Evolutionary conservation across 2,888 invertebrate genomes (phyloP).

Genomic region (Phortica okadai): DNA sequence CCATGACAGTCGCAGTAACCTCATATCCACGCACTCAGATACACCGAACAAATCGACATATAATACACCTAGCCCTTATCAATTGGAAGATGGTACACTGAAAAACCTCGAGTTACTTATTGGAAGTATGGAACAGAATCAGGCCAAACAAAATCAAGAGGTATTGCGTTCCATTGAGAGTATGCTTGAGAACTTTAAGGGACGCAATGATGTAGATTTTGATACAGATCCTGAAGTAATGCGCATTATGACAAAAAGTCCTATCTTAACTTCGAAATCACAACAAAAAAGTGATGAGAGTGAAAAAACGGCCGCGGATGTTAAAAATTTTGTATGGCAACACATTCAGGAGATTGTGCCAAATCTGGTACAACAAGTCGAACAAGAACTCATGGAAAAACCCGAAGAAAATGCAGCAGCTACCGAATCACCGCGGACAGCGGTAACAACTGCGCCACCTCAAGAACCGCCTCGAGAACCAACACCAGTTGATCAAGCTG

Average conservation of each 20-base stretch:
- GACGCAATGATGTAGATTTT: constrained; percentile 61
- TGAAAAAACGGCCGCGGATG: constrained; percentile 61
- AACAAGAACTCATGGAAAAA: constrained; percentile 71
- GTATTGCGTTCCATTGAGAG: constrained; percentile 72
- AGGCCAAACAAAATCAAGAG: constrained; percentile 73
- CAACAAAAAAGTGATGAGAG: constrained; percentile 43
- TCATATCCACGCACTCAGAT: constrained; percentile 27
- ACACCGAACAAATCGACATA: constrained; percentile 54
- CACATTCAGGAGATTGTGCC: constrained; percentile 76
- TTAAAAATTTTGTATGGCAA: constrained; percentile 75
- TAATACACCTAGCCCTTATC: constrained; percentile 59
- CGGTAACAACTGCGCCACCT: not conserved
- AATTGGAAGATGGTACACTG: constrained; percentile 67
- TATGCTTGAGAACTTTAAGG: constrained; percentile 70
- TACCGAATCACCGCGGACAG: not conserved
- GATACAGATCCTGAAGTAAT: constrained; percentile 70
- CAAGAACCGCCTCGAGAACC: constrained; percentile 29
- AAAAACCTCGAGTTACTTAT: constrained; percentile 76
- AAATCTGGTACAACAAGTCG: constrained; percentile 75
- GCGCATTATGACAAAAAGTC: constrained; percentile 74
- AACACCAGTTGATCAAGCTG: constrained; percentile 54
- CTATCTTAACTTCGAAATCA: constrained; percentile 64
- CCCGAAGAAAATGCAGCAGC: constrained; percentile 24
- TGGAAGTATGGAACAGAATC: constrained; percentile 76
- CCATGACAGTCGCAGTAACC: constrained; percentile 56